Percentiles rank a stretch among this genome's conserved stretches.
phyloP scores from a whole-genome alignment of 92 coral and sea anemone genomes.

The Actinostola sp. region DNA sequence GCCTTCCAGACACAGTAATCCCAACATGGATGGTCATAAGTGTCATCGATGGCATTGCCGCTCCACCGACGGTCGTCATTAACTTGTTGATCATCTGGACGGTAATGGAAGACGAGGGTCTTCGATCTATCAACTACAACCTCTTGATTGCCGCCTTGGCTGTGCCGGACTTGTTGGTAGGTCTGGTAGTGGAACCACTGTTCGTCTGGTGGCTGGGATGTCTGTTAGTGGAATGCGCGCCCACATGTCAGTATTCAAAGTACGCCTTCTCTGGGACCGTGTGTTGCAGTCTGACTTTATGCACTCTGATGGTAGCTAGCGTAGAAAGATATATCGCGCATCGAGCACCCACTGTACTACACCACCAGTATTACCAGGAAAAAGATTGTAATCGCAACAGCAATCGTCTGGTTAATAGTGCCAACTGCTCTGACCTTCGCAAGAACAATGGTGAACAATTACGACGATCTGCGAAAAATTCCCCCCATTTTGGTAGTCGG shows the following conservation, averaged over 20 bases:
- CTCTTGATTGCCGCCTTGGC: slow-evolving; percentile 18
- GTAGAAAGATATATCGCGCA: slow-evolving; percentile 5
- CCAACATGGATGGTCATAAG: background rate
- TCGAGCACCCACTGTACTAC: slow-evolving; percentile 4
- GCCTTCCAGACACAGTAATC: background rate
- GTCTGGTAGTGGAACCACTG: background rate
- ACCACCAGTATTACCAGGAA: background rate
- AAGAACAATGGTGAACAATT: background rate
- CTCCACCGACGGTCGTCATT: background rate
- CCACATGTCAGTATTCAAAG: background rate
- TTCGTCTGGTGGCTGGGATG: background rate
- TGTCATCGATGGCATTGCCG: background rate
- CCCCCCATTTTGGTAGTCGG: background rate
- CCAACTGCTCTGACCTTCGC: background rate
- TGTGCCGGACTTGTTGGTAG: slow-evolving; percentile 10
- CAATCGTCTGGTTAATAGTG: background rate
- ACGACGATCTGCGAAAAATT: background rate
- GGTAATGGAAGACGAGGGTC: background rate
- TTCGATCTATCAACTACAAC: slow-evolving; percentile 2
- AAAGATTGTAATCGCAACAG: background rate
- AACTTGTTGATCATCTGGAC: slow-evolving; percentile 10
- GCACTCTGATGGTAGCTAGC: background rate
- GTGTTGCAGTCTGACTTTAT: background rate
- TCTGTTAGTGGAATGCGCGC: background rate
- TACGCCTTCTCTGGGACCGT: background rate